Conservation (phyloP, 2,797 vertebrate species). For the Phalloptychus januarius region DNA sequence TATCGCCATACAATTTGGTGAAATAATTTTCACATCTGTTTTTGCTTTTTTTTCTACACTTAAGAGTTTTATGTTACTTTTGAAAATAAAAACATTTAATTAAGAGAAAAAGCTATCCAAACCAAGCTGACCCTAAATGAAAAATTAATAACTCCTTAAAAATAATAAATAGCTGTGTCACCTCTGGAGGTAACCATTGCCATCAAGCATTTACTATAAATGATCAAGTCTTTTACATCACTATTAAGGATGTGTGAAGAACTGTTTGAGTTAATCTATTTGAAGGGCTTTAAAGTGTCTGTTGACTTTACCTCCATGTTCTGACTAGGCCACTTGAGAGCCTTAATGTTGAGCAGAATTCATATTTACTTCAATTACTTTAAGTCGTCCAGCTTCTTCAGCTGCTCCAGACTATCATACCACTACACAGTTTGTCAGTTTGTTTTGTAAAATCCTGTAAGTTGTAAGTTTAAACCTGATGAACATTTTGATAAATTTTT, state of each 20-base stretch:
- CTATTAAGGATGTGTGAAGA: not conserved
- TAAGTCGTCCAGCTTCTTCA: not conserved
- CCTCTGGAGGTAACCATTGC: not conserved
- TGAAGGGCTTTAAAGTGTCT: not conserved
- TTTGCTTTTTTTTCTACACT: not conserved
- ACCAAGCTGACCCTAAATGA: not conserved
- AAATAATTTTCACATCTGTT: not conserved
- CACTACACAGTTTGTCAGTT: too few species aligned
- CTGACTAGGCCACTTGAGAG: not conserved
- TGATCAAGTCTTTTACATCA: not conserved
- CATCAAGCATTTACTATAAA: not conserved
- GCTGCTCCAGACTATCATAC: too few species aligned
- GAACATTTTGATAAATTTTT: not conserved
- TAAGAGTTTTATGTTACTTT: not conserved
- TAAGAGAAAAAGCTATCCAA: not conserved
- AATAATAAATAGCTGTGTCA: not conserved
- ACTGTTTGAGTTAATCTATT: not conserved
- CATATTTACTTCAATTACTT: not conserved
- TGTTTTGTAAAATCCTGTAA: too few species aligned
- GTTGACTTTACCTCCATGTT: not conserved
- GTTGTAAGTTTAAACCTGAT: too few species aligned
- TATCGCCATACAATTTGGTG: not conserved
- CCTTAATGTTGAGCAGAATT: not conserved
- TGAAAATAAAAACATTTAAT: not conserved
- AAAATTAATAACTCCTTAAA: not conserved